Percentiles rank a stretch among this genome's conserved stretches.
These are phyloP conservation scores for Brachionus rubens DNA, from an alignment of 1,140 invertebrate species.

Conservation along the genomic window DNA sequence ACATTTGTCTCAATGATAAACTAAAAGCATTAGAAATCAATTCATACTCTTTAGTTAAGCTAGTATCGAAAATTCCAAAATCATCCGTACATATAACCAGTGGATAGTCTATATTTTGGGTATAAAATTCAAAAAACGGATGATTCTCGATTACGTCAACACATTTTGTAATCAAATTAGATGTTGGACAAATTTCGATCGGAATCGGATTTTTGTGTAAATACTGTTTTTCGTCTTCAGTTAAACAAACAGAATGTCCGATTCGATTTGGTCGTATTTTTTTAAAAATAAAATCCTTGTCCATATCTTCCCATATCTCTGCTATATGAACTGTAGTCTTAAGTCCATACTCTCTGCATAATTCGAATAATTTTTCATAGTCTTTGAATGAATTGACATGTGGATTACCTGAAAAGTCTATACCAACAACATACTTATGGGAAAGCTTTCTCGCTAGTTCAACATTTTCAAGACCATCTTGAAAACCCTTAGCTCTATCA, in stretches of 20 bases:
- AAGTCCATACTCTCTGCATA: not conserved
- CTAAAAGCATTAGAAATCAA: not conserved
- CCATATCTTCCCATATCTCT: not conserved
- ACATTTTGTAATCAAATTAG: conserved; percentile 41
- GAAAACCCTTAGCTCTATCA: conserved; percentile 22
- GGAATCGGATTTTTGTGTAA: conserved; percentile 30
- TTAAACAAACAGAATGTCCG: conserved; percentile 18
- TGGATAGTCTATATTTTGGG: not conserved
- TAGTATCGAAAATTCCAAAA: conserved; percentile 32
- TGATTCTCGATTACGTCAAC: not conserved
- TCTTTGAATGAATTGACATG: not conserved
- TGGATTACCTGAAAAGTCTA: conserved; percentile 43
- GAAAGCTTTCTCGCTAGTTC: not conserved
- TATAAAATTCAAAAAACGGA: conserved; percentile 39
- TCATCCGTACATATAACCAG: conserved; percentile 42
- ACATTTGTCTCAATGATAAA: not conserved
- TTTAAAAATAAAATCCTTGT: conserved; percentile 31
- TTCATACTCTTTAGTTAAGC: conserved; percentile 7
- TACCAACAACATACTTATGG: not conserved
- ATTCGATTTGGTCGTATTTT: conserved; percentile 27
- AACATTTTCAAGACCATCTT: conserved; percentile 36
- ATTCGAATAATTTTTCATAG: not conserved
- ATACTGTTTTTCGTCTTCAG: conserved; percentile 4
- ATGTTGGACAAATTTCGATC: conserved; percentile 43
- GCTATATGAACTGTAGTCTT: conserved; percentile 33